Base-by-base conservation (phyloP, 2,888 invertebrate species). In the Drosophila setosimentum region DNA sequence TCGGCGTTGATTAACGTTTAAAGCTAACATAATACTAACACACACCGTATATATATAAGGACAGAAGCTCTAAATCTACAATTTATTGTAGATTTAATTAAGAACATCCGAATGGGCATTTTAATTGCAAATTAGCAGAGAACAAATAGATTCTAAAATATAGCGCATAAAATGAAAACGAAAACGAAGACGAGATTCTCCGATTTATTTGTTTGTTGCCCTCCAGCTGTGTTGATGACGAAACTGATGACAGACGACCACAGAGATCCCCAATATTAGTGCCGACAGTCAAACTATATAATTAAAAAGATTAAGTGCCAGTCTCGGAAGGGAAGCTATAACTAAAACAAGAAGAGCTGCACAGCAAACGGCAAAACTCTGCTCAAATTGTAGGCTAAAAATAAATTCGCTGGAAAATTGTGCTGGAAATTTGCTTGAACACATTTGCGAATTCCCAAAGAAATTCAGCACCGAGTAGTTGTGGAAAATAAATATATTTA, bases 81-180 rank as follows among this genome's bases (percentile, higher is more conserved):
- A 63, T 58, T 71, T 40, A 37, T 45, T 51, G 42, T 21, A 30
- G 63, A 64, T 72, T 84, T 84, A 69, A 89, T 81, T 84, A 84
- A 75, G 70, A 70, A 37, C 73, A 81, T 61, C 65, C 53, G 50
- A 62, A 59, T 24, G 27, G 55, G 55, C 37, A 89, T 90, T 86
- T 87, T 77, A 90, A 73, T 90, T 89, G 91, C 87, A 90, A 85
- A 85, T 85, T 90, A 82, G 73, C 66, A 29, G 48, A 45, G 18
- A 60, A 60, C 50, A 53, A 21, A 45, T 24, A 24, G 45, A 57
- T 54, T 55, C 40, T 48, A 61, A 65, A 61, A 65, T 76, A 63
- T 60, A 75, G 40, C 42, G 29, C 42, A 42, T 62, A 59, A 69
- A 78, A 67, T 49, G 76, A 72, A 79, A 77, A 68, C 45, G 69